Evolutionary conservation across 2,113 vertebrate species (phyloP).

Genomic region (Holacanthus passer): DNA sequence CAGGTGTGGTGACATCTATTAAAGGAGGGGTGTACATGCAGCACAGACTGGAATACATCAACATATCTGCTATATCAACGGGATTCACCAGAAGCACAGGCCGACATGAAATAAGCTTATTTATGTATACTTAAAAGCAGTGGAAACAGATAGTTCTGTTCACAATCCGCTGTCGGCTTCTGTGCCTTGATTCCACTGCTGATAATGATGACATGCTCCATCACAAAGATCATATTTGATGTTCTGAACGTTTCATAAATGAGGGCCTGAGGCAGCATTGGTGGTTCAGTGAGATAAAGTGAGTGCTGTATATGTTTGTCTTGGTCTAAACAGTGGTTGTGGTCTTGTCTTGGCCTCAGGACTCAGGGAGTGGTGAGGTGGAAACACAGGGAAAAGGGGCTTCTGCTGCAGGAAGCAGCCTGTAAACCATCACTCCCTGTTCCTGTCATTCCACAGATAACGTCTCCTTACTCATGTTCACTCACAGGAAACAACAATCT

Average conservation of each 20-base stretch:
- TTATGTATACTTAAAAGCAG: neutral
- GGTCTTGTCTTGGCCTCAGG: conserved; percentile 11
- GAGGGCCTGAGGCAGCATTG: neutral
- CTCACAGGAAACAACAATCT: conserved; percentile 67
- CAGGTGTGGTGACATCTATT: conserved; percentile 5
- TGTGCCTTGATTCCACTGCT: neutral
- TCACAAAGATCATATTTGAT: neutral
- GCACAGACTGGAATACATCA: neutral
- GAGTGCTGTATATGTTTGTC: neutral
- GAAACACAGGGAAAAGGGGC: conserved; percentile 25
- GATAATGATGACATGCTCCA: neutral
- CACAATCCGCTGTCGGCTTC: neutral
- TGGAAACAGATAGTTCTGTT: neutral
- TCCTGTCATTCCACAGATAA: conserved; percentile 73
- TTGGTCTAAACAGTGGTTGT: neutral
- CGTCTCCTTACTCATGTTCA: conserved; percentile 45
- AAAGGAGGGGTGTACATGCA: neutral
- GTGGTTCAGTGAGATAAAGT: neutral
- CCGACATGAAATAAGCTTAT: neutral
- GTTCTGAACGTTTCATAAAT: neutral
- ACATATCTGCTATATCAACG: neutral
- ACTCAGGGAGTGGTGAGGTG: conserved; percentile 49
- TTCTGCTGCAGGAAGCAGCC: conserved; percentile 51
- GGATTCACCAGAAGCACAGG: neutral
- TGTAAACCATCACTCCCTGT: conserved; percentile 68